Evolutionary conservation across 1,140 invertebrate species (phyloP), one percentile per base, ranked within the genome.

Genomic region (Drosophila pectinifera): DNA sequence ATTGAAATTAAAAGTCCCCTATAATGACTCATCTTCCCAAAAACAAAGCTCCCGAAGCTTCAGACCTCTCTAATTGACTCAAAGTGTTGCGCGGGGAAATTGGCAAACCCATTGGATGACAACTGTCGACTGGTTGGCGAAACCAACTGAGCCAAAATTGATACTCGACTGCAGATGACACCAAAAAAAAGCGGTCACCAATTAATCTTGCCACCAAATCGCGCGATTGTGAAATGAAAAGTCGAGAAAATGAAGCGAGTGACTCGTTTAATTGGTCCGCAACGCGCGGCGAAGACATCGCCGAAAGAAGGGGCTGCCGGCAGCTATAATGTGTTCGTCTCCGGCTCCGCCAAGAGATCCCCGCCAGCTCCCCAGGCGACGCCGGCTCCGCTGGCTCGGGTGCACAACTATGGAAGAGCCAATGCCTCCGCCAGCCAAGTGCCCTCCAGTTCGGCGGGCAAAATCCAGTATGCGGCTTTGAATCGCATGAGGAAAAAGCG

Each of bases 401-500:
- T 89, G 58, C 84, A 88, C 63, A 83, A 85, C 51, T 85, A 85
- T 65, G 78, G 79, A 65, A 68, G 64, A 53, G 46, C 22, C 10
- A 78, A 48, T 45, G 26, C 70, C n/a, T 16, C 38, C 28, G 28
- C 28, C 41, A 16, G 36, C 46, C 78, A 36, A 7, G 28, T 72
- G 49, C 76, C 75, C 53, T 69, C 57, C 67, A 73, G 78, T 58
- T 63, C 73, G 45, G 54, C 80, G 14, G 86, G 77, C 5, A 88
- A 81, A 68, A 90, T 91, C 22, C 88, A 91, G 58, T 91, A 91
- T 61, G 88, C 90, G 16, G 91, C 90, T 10, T 46, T 91, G 0
- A 89, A 91, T 74, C 90, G 90, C 41, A 78, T 79, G 79, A 80
- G 90, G 43, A 81, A 75, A 54, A 90, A 65, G 38, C 41, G 61